Base-by-base conservation (phyloP, 2,888 invertebrate genomes). In the Lycocerus yunnanus region DNA sequence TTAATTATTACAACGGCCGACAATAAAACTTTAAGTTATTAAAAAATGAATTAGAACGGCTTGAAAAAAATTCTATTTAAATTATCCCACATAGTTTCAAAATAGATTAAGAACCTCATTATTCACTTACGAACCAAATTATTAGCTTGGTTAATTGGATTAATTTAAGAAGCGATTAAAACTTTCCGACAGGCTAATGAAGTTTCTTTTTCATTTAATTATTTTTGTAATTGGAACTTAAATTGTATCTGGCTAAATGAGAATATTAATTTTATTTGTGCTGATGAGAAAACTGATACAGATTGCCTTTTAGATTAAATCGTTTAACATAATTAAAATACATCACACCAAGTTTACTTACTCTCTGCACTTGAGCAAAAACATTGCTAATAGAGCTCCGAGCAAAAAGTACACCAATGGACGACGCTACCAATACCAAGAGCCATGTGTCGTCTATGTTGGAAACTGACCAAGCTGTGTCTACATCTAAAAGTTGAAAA, bases 341-440 rank as follows among this genome's bases (percentile, higher is more conserved):
- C 15, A 16, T 10, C 66, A 18, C 59, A 77, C 69, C 11, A 27
- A 27, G 27, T 15, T 72, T 73, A 92, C 93, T 91, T 88, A 95
- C 95, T 95, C 94, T 90, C 95, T 90, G 86, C 95, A 95, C 86
- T 94, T 93, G 77, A 95, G 90, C 68, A 95, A 89, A 83, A 95
- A 92, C 72, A 95, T 89, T 0, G 95, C 94, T 43, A 95, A 87
- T 16, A 95, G 87, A 3, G 94, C 93, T 13, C 94, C 95, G 68
- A 96, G 89, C 78, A 95, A 91, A n/a, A 58, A 95, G 90, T 15
- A 95, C 93, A 3, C 93, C 94, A 79, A 95, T 91, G 83, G 94
- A 94, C 72, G 94, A 94, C 0, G 93, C 93, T 82, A 95, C 93
- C 75, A 95, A 86, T 60, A 95, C 92, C 78, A 95, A 88, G 69